Evolutionary conservation across 2,888 invertebrate genomes (phyloP).

Genomic region (Apamea monoglypha): DNA sequence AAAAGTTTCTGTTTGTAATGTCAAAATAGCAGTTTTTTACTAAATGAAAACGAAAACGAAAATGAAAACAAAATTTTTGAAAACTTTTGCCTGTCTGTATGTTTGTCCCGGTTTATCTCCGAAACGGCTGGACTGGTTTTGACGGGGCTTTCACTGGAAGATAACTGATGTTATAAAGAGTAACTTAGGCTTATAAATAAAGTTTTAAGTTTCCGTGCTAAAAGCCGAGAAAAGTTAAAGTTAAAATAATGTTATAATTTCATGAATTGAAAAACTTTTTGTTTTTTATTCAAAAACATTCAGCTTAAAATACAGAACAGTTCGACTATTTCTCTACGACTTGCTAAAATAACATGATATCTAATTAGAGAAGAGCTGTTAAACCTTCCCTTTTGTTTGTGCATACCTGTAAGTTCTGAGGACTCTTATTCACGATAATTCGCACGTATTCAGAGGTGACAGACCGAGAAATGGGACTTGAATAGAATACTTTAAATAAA

Average conservation of each 20-base stretch:
- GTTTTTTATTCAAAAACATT: neutral
- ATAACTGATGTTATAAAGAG: neutral
- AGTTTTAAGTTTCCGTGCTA: neutral
- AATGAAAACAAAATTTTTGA: too few species aligned
- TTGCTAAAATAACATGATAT: constrained; percentile 25
- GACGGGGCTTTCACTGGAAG: neutral
- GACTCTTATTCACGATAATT: constrained; percentile 27
- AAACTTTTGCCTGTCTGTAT: too few species aligned
- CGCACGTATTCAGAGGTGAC: constrained; percentile 25
- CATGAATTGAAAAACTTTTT: neutral
- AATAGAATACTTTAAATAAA: constrained; percentile 43
- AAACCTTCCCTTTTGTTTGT: constrained; percentile 26
- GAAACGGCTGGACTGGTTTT: neutral
- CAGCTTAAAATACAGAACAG: neutral
- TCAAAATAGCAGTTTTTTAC: neutral
- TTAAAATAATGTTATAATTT: neutral
- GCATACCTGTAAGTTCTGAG: constrained; percentile 42
- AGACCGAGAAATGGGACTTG: constrained; percentile 17
- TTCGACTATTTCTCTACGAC: neutral
- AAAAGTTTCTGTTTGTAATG: neutral
- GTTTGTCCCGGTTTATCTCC: neutral
- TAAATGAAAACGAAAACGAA: too few species aligned
- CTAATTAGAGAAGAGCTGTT: constrained; percentile 33
- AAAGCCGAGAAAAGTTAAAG: too few species aligned
- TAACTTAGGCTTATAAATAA: neutral